Evolutionary conservation across 2,888 invertebrate species (phyloP).

Genomic region (Dichetophora obliterata): DNA sequence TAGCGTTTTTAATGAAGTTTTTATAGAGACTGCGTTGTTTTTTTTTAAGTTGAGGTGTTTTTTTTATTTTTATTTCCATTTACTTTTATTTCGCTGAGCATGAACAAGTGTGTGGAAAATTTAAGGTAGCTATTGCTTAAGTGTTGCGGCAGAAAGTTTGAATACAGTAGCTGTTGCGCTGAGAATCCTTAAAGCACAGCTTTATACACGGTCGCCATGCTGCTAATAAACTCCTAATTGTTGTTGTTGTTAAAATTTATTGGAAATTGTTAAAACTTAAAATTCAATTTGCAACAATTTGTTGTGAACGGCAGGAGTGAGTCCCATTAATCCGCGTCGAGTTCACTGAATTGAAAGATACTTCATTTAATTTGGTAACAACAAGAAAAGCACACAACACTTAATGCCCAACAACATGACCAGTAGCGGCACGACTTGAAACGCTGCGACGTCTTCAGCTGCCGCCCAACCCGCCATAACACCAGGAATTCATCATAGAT

Average conservation of each 20-base stretch:
- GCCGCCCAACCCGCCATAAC: conserved; percentile 3
- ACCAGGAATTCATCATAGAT: conserved; percentile 61
- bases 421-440: neutral
- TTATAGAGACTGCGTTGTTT: neutral
- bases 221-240: conserved; percentile 42
- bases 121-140: neutral
- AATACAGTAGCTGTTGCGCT: neutral
- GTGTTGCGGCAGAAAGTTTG: too few relatives aligned
- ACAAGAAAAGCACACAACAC: neutral
- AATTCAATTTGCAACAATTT: conserved; percentile 44
- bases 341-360: conserved; percentile 26
- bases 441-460: neutral
- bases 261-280: conserved; percentile 40
- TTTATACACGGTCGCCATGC: conserved; percentile 13
- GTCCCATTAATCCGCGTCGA: neutral
- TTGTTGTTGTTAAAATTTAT: conserved; percentile 45
- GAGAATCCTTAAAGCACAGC: neutral
- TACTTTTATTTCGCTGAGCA: neutral
- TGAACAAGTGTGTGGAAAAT: conserved; percentile 7
- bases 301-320: conserved; percentile 40
- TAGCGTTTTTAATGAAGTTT: neutral
- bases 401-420: neutral
- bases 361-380: conserved; percentile 27
- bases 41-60: neutral
- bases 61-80: neutral